These are phyloP conservation scores for Orchestia grillus DNA, from an alignment of 1,140 invertebrate genomes.

Conservation along the genomic window DNA sequence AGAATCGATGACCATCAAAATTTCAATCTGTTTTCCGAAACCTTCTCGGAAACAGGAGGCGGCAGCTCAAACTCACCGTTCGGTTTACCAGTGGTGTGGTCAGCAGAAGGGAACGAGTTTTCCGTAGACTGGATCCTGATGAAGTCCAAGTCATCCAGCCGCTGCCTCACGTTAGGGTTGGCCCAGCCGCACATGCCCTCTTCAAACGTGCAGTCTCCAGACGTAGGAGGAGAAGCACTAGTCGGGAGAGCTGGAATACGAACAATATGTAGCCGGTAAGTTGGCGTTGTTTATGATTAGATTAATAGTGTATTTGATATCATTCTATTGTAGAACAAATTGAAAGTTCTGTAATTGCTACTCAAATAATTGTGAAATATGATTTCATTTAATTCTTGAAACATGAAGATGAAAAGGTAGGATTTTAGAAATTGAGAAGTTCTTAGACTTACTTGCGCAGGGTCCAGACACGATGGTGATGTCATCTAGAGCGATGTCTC, in stretches of 20 bases:
- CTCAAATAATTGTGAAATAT: background rate
- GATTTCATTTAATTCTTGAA: background rate
- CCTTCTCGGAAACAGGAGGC: background rate
- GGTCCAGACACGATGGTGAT: conserved; percentile 78
- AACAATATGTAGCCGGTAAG: background rate
- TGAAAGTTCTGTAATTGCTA: background rate
- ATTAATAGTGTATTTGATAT: background rate
- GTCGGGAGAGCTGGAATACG: conserved; percentile 75
- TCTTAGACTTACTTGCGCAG: conserved; percentile 75
- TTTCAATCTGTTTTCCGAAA: background rate
- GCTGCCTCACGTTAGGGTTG: conserved; percentile 75
- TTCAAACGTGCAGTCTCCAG: conserved; percentile 79
- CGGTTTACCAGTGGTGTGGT: conserved; percentile 61
- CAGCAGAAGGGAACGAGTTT: conserved; percentile 61
- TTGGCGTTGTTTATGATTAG: background rate
- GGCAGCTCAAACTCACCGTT: background rate
- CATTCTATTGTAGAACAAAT: background rate
- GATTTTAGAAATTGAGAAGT: background rate
- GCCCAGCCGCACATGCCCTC: conserved; percentile 78
- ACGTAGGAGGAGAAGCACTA: conserved; percentile 75
- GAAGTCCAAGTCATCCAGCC: conserved; percentile 78
- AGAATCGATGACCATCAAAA: background rate
- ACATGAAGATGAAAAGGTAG: background rate
- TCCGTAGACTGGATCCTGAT: conserved; percentile 67
- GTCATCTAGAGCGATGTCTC: conserved; percentile 82